phyloP scores from a whole-genome alignment of 2,113 vertebrate species.

The Thunnus maccoyii region DNA sequence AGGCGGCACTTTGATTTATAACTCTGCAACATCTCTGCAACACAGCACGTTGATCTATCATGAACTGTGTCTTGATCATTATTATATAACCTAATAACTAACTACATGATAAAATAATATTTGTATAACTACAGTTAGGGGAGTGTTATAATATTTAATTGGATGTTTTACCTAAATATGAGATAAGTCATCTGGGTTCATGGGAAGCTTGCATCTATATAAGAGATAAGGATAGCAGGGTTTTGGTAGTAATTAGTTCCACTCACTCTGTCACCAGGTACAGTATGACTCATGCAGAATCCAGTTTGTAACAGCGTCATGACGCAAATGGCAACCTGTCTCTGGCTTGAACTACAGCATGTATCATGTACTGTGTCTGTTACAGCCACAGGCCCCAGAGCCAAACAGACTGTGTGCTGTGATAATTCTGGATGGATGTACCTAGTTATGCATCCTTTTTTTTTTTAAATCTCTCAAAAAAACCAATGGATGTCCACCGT shows the following conservation, averaged over 20 bases:
- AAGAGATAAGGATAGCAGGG: neutral
- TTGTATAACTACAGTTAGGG: neutral
- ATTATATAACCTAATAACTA: neutral
- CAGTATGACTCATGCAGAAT: conserved; percentile 35
- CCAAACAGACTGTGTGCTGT: neutral
- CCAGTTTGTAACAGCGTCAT: conserved; percentile 22
- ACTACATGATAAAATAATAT: neutral
- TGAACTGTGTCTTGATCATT: neutral
- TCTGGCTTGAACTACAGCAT: neutral
- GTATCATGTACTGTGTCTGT: neutral
- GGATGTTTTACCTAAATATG: no score
- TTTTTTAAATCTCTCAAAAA: conserved; percentile 20
- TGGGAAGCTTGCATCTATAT: neutral
- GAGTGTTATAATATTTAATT: no score
- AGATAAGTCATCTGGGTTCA: no score
- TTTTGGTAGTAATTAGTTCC: neutral
- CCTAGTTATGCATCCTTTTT: neutral
- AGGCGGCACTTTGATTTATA: no score
- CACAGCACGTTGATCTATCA: neutral
- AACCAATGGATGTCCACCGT: conserved; percentile 8
- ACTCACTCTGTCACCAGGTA: neutral
- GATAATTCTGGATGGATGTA: conserved; percentile 15
- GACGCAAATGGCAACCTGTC: conserved; percentile 25
- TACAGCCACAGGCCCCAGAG: conserved; percentile 1
- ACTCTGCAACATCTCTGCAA: no score